Base-by-base conservation (phyloP, 2,888 invertebrate genomes). In the Exocentrus adspersus region DNA sequence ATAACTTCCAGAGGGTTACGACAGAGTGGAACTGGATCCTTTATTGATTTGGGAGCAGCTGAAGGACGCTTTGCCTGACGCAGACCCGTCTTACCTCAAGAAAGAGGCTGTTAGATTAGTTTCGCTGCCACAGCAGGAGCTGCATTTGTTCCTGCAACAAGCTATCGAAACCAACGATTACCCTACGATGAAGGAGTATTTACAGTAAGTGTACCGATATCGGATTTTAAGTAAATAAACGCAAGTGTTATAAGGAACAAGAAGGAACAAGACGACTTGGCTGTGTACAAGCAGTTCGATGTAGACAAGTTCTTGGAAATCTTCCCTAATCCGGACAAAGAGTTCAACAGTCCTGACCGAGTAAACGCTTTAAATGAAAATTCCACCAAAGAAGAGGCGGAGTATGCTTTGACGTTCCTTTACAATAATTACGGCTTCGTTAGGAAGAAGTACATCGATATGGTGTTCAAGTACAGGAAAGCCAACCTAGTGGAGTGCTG, bases 161-260 rank as follows among this genome's bases (percentile, higher is more conserved):
- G 77, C 79, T 19, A 58, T 80, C 6, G 79, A 79, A 32, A 76
- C 76, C 5, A 71, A 75, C 54, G 75, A 79, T 63, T 81, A 78
- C 73, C 82, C 82, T 32, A 78, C 80, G 0, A 77, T 78, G 74
- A 74, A 78, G 43, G 78, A 81, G n/a, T 82, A 81, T 73, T 61
- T 79, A 42, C 79, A 77, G 80, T 79, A 74, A 69, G 73, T 61
- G 12, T 50, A 17, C 16, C 9, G 4, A 42, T 19, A 43, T 56
- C 32, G 7, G n/a, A 24, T 12, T 56, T 48, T 56, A 17, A n/a
- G n/a, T n/a, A n/a, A n/a, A n/a, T n/a, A n/a, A n/a, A n/a, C n/a
- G n/a, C n/a, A n/a, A n/a, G n/a, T n/a, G n/a, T n/a, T n/a, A n/a
- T 28, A 50, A 80, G 80, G 59, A 65, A 67, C 19, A 68, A 74